Evolutionary conservation across 2,113 vertebrate species (phyloP).

Genomic region (Indicator maculatus): DNA sequence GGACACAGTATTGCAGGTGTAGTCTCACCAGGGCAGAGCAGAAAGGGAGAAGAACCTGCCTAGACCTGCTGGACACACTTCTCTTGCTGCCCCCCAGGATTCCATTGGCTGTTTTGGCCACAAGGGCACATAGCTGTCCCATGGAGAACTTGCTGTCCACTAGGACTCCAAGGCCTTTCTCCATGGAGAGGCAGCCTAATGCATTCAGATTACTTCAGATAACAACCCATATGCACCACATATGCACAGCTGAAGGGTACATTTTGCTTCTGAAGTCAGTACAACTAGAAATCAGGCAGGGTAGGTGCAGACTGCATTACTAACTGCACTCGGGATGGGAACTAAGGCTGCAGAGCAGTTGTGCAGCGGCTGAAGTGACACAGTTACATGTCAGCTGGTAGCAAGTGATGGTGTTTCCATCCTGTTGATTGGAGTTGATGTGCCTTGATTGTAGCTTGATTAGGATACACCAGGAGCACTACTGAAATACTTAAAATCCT

Average conservation of each 20-base stretch:
- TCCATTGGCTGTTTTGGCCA: too few relatives aligned
- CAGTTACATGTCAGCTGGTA: neutral
- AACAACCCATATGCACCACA: neutral
- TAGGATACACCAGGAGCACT: neutral
- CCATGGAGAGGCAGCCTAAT: neutral
- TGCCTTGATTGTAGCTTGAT: conserved; percentile 44
- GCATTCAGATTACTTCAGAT: neutral
- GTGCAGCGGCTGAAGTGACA: neutral
- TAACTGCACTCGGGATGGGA: neutral
- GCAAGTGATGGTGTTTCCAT: neutral
- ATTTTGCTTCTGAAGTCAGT: neutral
- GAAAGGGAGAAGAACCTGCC: too few relatives aligned
- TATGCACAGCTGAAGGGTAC: neutral
- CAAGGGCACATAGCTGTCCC: too few relatives aligned
- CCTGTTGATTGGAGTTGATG: neutral
- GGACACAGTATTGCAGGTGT: too few relatives aligned
- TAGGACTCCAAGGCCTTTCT: too few relatives aligned
- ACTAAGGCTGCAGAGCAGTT: neutral
- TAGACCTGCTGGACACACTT: too few relatives aligned
- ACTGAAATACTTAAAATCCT: neutral
- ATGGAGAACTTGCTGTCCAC: too few relatives aligned
- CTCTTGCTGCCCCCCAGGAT: too few relatives aligned
- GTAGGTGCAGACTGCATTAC: neutral
- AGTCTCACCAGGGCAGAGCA: too few relatives aligned
- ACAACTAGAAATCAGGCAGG: neutral